Evolutionary conservation across 2,797 vertebrate genomes (phyloP).

Genomic region (Parotocinclus haroldoi): DNA sequence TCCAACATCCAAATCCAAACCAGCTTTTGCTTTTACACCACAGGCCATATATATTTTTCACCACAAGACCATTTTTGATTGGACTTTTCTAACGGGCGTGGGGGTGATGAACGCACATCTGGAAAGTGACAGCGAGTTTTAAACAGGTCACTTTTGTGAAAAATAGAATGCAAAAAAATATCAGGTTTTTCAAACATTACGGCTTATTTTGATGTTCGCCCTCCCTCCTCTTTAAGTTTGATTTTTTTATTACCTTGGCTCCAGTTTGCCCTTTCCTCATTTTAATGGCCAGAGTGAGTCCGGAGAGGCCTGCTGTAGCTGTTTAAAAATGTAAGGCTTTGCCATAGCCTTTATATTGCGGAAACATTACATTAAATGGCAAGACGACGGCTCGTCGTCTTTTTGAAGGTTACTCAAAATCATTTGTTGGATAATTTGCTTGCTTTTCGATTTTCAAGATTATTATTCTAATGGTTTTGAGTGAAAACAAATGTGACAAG

Average conservation of each 20-base stretch:
- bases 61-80: constrained; percentile 16
- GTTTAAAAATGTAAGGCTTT: constrained; percentile 68
- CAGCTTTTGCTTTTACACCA: constrained; percentile 13
- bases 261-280: constrained; percentile 66
- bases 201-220: constrained; percentile 76
- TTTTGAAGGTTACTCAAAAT: constrained; percentile 65
- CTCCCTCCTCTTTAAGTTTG: constrained; percentile 58
- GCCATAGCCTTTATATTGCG: constrained; percentile 71
- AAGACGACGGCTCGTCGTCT: constrained; percentile 55
- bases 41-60: constrained; percentile 26
- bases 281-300: constrained; percentile 77
- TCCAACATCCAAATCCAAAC: constrained; percentile 19
- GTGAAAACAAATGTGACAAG: constrained; percentile 62
- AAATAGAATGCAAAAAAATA: constrained; percentile 64
- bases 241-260: constrained; percentile 76
- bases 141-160: constrained; percentile 76
- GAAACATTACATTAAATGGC: constrained; percentile 80
- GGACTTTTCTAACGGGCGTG: constrained; percentile 36
- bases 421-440: constrained; percentile 49
- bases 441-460: constrained; percentile 41
- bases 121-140: constrained; percentile 68
- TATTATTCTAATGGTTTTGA: constrained; percentile 56
- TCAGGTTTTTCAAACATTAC: constrained; percentile 72
- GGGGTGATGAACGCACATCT: constrained; percentile 72
- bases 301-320: constrained; percentile 68